Base-by-base conservation (phyloP, 2,113 vertebrate genomes). In the Ardeotis arabs region DNA sequence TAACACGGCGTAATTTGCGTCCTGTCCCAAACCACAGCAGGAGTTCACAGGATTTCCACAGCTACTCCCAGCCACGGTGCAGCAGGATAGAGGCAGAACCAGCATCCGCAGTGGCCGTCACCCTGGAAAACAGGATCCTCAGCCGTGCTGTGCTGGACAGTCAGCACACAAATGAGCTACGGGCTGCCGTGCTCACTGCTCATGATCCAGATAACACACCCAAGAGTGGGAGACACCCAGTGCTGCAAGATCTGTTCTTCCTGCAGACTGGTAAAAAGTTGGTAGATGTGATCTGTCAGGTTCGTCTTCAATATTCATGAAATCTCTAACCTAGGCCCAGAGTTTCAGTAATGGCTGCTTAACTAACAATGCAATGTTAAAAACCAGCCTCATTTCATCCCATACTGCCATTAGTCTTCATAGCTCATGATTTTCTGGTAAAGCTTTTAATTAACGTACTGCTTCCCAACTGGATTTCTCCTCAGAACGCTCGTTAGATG, bases 31-130 rank as follows among this genome's bases (percentile, higher is more conserved):
- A 35, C 18, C 44, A 19, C 0, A 4, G 52, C 49, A 29, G 5
- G 3, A 4, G 12, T 17, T 39, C 5, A 2, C 3, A 1, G 0
- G 0, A 21, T 11, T 8, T 82, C 78, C 37, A 52, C 64, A 63
- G 74, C 59, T 22, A 11, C 24, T 19, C 33, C 41, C 19, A 55
- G 49, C 31, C 8, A 1, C 37, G 16, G 41, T 35, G 8, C 44
- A 19, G 44, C 8, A 1, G 53, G n/a, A 74, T 21, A 15, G 8
- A 14, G 53, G 25, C 35, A 41, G 53, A 13, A 25, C 13, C 17
- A 56, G 41, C 49, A 25, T 8, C 73, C 9, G 35, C 66, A 24
- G 17, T 2, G 17, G 7, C 31, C 21, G 3, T 12, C 29, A 17
- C 14, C 12, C 10, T 27, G 37, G 7, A 7, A 35, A 35, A 16